Evolutionary conservation across 2,888 invertebrate species (phyloP), one percentile per base, ranked within the genome.

Genomic region (Plemyria rubiginata): DNA sequence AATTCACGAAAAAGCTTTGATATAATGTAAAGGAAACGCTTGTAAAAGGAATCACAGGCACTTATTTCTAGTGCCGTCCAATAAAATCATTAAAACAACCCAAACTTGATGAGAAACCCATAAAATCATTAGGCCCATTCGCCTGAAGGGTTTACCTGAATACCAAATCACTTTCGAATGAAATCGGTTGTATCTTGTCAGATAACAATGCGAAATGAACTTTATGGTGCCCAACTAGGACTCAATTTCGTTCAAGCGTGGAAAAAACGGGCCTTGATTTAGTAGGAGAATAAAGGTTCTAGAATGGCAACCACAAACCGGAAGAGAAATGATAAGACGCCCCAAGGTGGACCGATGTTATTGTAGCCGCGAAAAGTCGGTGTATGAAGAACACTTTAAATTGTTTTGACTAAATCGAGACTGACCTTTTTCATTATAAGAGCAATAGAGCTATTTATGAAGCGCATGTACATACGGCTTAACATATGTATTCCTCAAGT

Each of bases 41-140:
- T 15, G 45, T 16, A 45, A 45, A 16, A 16, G 16, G 16, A 45
- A 45, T 45, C 16, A 9, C 16, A 16, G 16, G 45, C 45, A 45
- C 45, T 45, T 45, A 45, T 16, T 45, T 45, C 0, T 16, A 45
- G 45, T 45, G 13, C 32, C 36, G 8, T 16, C 48, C 62, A 57
- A 43, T 57, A 62, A 57, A 62, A 62, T 57, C 57, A 62, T 62
- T 43, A 53, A 55, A 52, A 52, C 55, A 46, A 48, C 41, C 53
- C 53, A 57, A 57, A 46, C 58, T 13, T 38, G 49, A 62, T 49
- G 22, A 40, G 45, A 53, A 29, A 41, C 48, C 36, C 41, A 53
- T 62, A 62, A 62, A 62, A 62, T 57, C 53, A 62, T 57, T 57
- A 57, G 53, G 48, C 32, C 43, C 53, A 57, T 57, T 53, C 22